Evolutionary conservation across 2,113 vertebrate genomes (phyloP), one percentile per base, ranked within the genome.

Genomic region (Panurus biarmicus): DNA sequence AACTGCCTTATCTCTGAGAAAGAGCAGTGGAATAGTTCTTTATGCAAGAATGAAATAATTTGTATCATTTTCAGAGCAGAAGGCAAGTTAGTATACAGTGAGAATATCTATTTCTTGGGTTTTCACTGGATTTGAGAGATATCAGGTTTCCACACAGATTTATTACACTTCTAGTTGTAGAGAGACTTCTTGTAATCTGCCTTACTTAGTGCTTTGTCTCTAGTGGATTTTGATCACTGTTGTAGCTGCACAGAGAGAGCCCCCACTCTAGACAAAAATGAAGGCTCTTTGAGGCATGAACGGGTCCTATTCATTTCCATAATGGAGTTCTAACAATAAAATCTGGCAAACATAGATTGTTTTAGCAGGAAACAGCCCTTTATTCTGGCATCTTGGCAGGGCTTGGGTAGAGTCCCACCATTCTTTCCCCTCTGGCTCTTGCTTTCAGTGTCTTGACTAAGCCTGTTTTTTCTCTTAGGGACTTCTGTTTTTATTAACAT

Each of bases 371-470:
- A 91, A 70, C 84, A 81, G 73, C 57, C 58, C 74, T 92, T 94
- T 69, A 72, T 96, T 95, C 89, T 82, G 70, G 77, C 36, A 1
- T 95, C 81, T 94, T 94, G 95, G 77, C 93, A 92, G 89, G 66
- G 7, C 61, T 96, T 96, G 96, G 94, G 77, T 94, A 79, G 91
- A 92, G 62, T 96, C 95, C 96, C 87, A 89, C 85, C 50, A 95
- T 96, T 96, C 93, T 94, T 96, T 95, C 47, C 13, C 62, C 29
- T 19, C 62, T 85, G 50, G 66, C 58, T 29, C 50, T 85, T 75
- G 77, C 83, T 87, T 93, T 89, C 54, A 74, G 81, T 87, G 29
- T 93, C 89, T 87, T 89, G 53, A 57, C 76, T 93, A 44, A 92
- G 83, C 47, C 38, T 90, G 65, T 62, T 91, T 90, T 88, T 83